Conservation (phyloP, 2,888 invertebrate genomes). For the Heteropelma amictum region DNA sequence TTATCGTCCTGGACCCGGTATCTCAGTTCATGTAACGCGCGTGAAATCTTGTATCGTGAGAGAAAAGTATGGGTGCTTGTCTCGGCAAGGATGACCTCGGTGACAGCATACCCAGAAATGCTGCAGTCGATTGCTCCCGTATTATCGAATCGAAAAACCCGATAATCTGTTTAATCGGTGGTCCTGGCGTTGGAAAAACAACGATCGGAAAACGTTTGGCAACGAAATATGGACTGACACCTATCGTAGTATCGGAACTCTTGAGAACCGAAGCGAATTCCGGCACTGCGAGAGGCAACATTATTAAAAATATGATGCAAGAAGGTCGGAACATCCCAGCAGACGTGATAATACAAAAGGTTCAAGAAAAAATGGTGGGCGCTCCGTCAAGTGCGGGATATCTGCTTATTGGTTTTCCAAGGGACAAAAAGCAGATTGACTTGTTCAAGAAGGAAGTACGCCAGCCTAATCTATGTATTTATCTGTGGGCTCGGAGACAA, state of each 20-base stretch:
- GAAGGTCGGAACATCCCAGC: constrained; percentile 59
- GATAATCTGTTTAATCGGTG: constrained; percentile 65
- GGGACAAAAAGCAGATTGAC: constrained; percentile 60
- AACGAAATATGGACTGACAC: constrained; percentile 55
- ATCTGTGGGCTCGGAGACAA: constrained; percentile 58
- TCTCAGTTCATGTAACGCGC: background rate
- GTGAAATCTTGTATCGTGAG: no score
- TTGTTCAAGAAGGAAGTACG: constrained; percentile 61
- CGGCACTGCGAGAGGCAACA: constrained; percentile 43
- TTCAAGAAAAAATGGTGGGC: constrained; percentile 60
- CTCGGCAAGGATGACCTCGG: constrained; percentile 37
- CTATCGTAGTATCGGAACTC: constrained; percentile 57
- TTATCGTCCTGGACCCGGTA: background rate
- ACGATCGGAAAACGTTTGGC: constrained; percentile 58
- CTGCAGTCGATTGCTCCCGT: constrained; percentile 39
- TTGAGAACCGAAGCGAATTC: constrained; percentile 58
- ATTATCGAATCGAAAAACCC: constrained; percentile 30
- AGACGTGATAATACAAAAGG: constrained; percentile 58
- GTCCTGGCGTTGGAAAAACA: constrained; percentile 60
- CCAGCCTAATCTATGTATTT: constrained; percentile 60
- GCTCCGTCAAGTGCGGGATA: constrained; percentile 58
- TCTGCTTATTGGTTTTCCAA: constrained; percentile 63
- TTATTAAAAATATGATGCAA: constrained; percentile 59
- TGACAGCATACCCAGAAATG: constrained; percentile 47
- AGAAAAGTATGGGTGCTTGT: constrained; percentile 50